Base-by-base conservation (phyloP, 2,888 invertebrate species). In the Epinotia nisella region DNA sequence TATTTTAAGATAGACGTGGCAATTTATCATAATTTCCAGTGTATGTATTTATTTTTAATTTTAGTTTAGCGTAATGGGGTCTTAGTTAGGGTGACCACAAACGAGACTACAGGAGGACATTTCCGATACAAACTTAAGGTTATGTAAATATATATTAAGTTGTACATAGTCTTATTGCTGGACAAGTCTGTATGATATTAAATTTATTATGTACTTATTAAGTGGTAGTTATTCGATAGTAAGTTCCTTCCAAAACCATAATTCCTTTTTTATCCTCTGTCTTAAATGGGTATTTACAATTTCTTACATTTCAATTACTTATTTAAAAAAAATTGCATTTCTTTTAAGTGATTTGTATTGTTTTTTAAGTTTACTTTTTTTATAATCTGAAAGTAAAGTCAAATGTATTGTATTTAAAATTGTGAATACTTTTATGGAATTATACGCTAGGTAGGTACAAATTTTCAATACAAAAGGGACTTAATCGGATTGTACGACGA, bases 1-100 rank as follows among this genome's bases (percentile, higher is more conserved):
- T 93, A 93, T 90, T 84, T 85, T 92, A 91, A 91, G 91, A 88
- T 91, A 90, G 85, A 86, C 79, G 83, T 85, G 84, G 80, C 80
- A 78, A 77, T 81, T 82, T 81, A 72, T 51, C n/a, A 58, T 83
- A 80, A 82, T 66, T 90, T 87, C 85, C 82, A 79, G 87, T 88
- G 84, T 86, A 85, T 90, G 88, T 90, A 90, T 91, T 90, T 88
- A 90, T 89, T 88, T 81, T 80, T 80, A 78, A 80, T 82, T 82
- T 77, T 79, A 79, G 80, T 78, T 83, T 66, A 72, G 79, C 78
- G 76, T 76, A 67, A 74, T 75, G 69, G 51, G 69, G 77, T 75
- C 79, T 81, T 80, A 76, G 76, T 82, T 82, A 79, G 79, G 78
- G 82, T 84, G 59, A 60, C 59, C 66, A 66, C 66, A 66, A 41